A percentile compares a stretch with the other conserved stretches of the same genome.
phyloP scores from a whole-genome alignment of 2,888 invertebrate genomes.

The Orthosia gracilis region DNA sequence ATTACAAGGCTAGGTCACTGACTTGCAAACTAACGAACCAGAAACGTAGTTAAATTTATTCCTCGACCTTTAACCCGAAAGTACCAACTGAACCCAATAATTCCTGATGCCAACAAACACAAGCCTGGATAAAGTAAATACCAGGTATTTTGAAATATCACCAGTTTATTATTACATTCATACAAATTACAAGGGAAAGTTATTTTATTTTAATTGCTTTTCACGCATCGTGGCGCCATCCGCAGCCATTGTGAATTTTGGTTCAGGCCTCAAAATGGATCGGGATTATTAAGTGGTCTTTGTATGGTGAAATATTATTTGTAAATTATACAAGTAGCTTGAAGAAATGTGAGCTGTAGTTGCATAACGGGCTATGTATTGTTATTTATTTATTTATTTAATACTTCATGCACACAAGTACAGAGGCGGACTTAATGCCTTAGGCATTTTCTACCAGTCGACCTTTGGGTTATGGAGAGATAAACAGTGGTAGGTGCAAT shows the following conservation, averaged over 20 bases:
- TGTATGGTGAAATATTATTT: neutral
- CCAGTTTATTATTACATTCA: slow-evolving; percentile 33
- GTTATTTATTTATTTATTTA: no score
- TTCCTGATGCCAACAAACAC: slow-evolving; percentile 31
- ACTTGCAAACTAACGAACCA: neutral
- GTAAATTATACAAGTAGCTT: neutral
- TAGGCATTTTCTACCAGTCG: no score
- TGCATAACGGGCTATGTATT: no score
- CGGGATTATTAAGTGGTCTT: slow-evolving; percentile 19
- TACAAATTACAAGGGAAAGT: slow-evolving; percentile 52
- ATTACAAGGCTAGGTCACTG: no score
- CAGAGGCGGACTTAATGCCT: no score
- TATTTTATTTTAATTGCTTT: slow-evolving; percentile 67
- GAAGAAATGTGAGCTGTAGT: neutral
- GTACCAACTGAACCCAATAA: slow-evolving; percentile 22
- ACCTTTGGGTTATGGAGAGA: no score
- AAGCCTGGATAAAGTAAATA: slow-evolving; percentile 42
- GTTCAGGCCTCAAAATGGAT: slow-evolving; percentile 27
- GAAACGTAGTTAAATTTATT: slow-evolving; percentile 18
- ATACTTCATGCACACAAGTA: no score
- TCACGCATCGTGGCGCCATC: slow-evolving; percentile 57
- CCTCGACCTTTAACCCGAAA: slow-evolving; percentile 8
- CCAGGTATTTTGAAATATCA: slow-evolving; percentile 50
- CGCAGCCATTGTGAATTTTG: slow-evolving; percentile 57
- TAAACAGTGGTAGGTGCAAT: no score